Base-by-base conservation (phyloP, 2,797 vertebrate species). In the Chaenodraco wilsoni region DNA sequence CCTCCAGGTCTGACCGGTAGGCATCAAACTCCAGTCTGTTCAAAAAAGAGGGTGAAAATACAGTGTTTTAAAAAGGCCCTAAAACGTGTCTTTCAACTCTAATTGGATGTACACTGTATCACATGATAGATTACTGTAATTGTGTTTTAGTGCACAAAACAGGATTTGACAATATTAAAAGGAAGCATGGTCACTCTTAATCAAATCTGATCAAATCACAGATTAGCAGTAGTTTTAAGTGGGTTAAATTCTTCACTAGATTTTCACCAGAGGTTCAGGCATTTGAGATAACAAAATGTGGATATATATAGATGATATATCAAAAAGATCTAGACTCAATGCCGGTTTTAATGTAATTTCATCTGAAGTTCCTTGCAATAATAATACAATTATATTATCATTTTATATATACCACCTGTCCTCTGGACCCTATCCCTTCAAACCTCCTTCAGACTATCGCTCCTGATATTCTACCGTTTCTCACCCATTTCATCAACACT, bases 1-100 rank as follows among this genome's bases (percentile, higher is more conserved):
- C 98, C 90, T 99, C 98, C 84, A 99, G 94, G 92, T 99, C 98
- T 0, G 96, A 95, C 78, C 98, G 96, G 87, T 99, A 99, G 0
- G 97, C 97, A 9, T 99, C 97, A 0, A 95, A 99, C 91, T 99
- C 98, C 93, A 98, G 79, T 91, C 98, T 99, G 85, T 19, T 52
- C 1, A 27, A 16, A 16, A 52, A 40, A 43, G 9, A 8, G 0
- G 0, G 2, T 12, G 8, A 61, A 37, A 10, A 73, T 58, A 51
- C 0, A n/a, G 0, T 52, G 5, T 9, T 31, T 14, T 21, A 15
- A 9, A 27, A 70, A 16, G 19, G 5, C 5, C 7, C 9, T 44
- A 15, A 21, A 37, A 44, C 2, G 0, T 59, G 6, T 1, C 5
- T 27, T 15, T 43, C 27, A 16, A 41, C 2, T 17, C 0, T 4